A percentile compares a stretch with the other conserved stretches of the same genome.
Conservation (phyloP, 2,888 invertebrate genomes). For the Hybos culiciformis region DNA sequence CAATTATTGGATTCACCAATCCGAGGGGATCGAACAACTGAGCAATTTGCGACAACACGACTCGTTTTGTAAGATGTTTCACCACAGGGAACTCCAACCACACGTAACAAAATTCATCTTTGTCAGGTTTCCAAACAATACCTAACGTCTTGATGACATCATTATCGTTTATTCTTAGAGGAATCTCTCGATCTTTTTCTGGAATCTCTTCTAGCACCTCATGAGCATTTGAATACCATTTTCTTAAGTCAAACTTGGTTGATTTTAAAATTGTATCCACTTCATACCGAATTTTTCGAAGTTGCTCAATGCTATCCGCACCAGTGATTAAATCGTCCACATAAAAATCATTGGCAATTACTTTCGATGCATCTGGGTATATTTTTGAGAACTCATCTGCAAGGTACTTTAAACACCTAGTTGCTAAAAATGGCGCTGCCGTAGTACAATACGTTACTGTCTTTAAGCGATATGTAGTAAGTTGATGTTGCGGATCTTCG, state of each 20-base stretch:
- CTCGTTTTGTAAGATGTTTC: background rate
- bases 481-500: no score
- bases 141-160: no score
- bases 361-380: background rate
- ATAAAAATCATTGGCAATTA: slow-evolving; percentile 6
- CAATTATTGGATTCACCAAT: slow-evolving; percentile 1
- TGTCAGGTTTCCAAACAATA: no score
- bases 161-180: no score
- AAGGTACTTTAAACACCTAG: no score
- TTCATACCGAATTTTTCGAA: slow-evolving; percentile 3
- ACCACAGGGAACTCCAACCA: no score
- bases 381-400: background rate
- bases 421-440: no score
- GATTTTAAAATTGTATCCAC: background rate
- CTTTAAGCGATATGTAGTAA: no score
- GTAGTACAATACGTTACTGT: no score
- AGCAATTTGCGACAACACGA: background rate
- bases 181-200: no score
- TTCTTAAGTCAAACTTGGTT: background rate
- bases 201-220: background rate
- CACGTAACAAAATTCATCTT: no score
- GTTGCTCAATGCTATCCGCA: slow-evolving; percentile 1
- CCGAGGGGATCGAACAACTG: no score
- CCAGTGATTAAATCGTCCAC: slow-evolving; percentile 8
- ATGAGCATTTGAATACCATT: background rate